Percentiles rank a stretch among this genome's conserved stretches.
Evolutionary conservation across 2,888 invertebrate genomes (phyloP).

Genomic region (Lochmaea capreae): DNA sequence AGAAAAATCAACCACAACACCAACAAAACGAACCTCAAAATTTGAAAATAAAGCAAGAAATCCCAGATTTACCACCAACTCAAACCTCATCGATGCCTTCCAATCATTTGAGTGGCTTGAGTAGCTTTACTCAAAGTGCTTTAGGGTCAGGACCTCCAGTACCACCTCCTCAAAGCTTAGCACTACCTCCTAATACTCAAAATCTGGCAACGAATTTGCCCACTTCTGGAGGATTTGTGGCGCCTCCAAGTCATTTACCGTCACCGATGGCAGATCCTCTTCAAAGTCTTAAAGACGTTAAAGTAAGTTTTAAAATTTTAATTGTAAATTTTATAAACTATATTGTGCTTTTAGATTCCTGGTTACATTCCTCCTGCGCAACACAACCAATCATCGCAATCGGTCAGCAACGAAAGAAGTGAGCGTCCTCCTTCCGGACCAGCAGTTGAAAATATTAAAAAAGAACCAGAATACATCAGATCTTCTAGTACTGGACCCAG

Average conservation of each 20-base stretch:
- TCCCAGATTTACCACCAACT: conserved; percentile 64
- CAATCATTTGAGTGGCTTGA: conserved; percentile 48
- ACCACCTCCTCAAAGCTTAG: conserved; percentile 34
- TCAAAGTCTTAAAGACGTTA: conserved; percentile 83
- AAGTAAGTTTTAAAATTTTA: conserved; percentile 65
- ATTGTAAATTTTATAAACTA: background rate
- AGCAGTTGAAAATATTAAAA: conserved; percentile 78
- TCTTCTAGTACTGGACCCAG: conserved; percentile 58
- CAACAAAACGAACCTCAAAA: conserved; percentile 75
- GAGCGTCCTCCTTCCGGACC: conserved; percentile 70
- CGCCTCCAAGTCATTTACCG: conserved; percentile 50
- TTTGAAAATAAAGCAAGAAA: conserved; percentile 78
- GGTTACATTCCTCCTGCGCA: conserved; percentile 56
- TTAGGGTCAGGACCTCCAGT: conserved; percentile 22
- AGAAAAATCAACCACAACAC: conserved; percentile 51
- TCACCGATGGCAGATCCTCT: conserved; percentile 70
- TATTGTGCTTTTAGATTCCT: conserved; percentile 50
- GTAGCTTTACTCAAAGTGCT: conserved; percentile 39
- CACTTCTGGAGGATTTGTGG: conserved; percentile 47
- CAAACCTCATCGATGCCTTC: conserved; percentile 41
- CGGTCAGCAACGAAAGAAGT: conserved; percentile 52
- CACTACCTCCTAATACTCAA: conserved; percentile 46
- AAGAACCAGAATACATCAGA: conserved; percentile 73
- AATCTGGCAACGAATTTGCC: conserved; percentile 40
- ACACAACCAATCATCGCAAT: conserved; percentile 48